These are phyloP conservation scores for Troides oblongomaculatus DNA, from an alignment of 2,888 invertebrate species.

Conservation along the genomic window DNA sequence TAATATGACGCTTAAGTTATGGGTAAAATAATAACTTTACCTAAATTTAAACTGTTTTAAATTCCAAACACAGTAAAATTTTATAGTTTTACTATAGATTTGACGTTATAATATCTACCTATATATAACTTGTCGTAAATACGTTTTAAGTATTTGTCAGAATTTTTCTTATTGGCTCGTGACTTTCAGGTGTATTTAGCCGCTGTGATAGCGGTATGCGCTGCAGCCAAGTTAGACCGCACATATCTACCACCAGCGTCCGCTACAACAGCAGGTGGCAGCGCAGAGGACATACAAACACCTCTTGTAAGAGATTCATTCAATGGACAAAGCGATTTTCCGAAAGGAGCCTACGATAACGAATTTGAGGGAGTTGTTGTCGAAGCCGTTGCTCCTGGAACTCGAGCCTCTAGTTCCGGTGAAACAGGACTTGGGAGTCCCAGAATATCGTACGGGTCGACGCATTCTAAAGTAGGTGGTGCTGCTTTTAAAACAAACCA, in stretches of 20 bases:
- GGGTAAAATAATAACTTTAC: too few relatives aligned
- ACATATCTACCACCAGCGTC: constrained; percentile 61
- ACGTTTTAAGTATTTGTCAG: background rate
- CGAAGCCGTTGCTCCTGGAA: constrained; percentile 63
- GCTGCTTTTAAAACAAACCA: constrained; percentile 55
- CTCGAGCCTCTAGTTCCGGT: constrained; percentile 50
- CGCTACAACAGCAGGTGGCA: constrained; percentile 62
- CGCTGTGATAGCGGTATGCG: constrained; percentile 62
- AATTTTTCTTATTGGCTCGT: background rate
- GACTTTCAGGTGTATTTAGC: constrained; percentile 56
- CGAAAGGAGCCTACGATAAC: constrained; percentile 61
- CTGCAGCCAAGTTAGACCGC: constrained; percentile 62
- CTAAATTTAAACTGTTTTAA: too few relatives aligned
- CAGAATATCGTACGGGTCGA: constrained; percentile 63
- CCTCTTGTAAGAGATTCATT: constrained; percentile 46
- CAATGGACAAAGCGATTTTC: constrained; percentile 43
- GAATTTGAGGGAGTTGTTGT: constrained; percentile 69
- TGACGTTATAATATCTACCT: too few relatives aligned
- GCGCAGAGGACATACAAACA: constrained; percentile 49
- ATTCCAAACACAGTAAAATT: too few relatives aligned
- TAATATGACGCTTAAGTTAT: too few relatives aligned
- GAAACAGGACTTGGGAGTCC: constrained; percentile 61
- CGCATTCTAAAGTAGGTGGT: constrained; percentile 66
- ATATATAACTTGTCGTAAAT: too few relatives aligned
- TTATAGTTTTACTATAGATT: too few relatives aligned